Evolutionary conservation across 2,797 vertebrate species (phyloP), one percentile per base, ranked within the genome.

Genomic region (Mormyrus hasselquistii): DNA sequence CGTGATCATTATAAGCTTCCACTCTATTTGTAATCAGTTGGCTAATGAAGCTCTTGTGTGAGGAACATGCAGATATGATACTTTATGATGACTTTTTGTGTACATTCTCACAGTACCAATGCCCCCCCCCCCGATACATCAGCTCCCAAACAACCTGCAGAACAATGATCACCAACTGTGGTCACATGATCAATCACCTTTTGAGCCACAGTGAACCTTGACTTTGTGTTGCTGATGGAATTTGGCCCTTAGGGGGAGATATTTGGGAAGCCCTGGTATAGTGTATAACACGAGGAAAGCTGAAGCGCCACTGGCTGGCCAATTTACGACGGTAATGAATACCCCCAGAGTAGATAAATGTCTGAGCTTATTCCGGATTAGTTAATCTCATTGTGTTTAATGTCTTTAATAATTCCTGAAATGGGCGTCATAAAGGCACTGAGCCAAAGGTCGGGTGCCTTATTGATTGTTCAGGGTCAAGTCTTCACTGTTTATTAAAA

Each of bases 11-110:
- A 57, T 57, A 57, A 19, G 53, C 53, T 57, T 57, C 16, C 53
- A 57, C 16, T 57, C 16, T n/a, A n/a, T 91, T 57, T 89, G 44
- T 91, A 82, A n/a, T 91, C 79, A 49, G 89, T 52, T 87, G 55
- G 49, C 34, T 41, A 82, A 57, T 55, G 12, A 62, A 65, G 55
- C 41, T 84, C 14, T 55, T 29, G 22, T 62, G 16, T 79, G 25
- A 16, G 14, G 19, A 34, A 29, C 59, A 25, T 52, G 10, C 44
- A 65, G 19, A 29, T 50, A 84, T 84, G 82, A 52, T 49, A 76
- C 34, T 83, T 83, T 83, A 25, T 47, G 8, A 1, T 50, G 47
- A 50, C 41, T 9, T 84, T 84, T 25, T 52, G 82, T 84, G n/a
- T 50, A 84, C 79, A 25, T 50, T 22, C n/a, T 22, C 4, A 52